Evolutionary conservation across 2,113 vertebrate species (phyloP).

Genomic region (Macrotus californicus): DNA sequence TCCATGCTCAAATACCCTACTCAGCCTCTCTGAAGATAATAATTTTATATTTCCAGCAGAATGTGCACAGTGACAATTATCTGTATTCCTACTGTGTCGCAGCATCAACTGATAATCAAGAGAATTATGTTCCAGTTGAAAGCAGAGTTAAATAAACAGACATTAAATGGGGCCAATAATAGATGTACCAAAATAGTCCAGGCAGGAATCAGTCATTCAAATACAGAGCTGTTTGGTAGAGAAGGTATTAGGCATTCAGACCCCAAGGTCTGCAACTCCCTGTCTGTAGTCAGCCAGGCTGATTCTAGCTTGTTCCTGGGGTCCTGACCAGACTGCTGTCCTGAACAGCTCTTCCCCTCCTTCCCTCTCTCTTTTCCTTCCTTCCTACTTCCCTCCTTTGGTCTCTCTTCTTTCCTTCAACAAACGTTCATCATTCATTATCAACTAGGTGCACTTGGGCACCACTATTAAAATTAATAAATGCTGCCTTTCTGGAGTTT

Average conservation of each 20-base stretch:
- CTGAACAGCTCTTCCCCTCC: neutral
- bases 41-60: slow-evolving; percentile 67
- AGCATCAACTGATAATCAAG: slow-evolving; percentile 72
- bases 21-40: slow-evolving; percentile 63
- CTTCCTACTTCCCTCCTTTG: neutral
- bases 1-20: slow-evolving; percentile 41
- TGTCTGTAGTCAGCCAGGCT: neutral
- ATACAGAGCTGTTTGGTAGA: neutral
- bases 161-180: slow-evolving; percentile 71
- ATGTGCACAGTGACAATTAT: slow-evolving; percentile 69
- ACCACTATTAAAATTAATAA: neutral
- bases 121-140: slow-evolving; percentile 74
- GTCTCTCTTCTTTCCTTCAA: neutral
- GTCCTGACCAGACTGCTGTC: too few species aligned
- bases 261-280: neutral
- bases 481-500: neutral
- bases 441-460: neutral
- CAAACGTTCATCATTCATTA: neutral
- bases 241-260: neutral
- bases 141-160: slow-evolving; percentile 76
- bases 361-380: neutral
- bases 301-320: neutral
- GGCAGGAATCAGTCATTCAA: slow-evolving; percentile 45
- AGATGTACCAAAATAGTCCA: slow-evolving; percentile 68
- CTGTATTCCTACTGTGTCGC: slow-evolving; percentile 70